Evolutionary conservation across 2,888 invertebrate species (phyloP), one percentile per base, ranked within the genome.

Genomic region (Eucriotettix oculatus): DNA sequence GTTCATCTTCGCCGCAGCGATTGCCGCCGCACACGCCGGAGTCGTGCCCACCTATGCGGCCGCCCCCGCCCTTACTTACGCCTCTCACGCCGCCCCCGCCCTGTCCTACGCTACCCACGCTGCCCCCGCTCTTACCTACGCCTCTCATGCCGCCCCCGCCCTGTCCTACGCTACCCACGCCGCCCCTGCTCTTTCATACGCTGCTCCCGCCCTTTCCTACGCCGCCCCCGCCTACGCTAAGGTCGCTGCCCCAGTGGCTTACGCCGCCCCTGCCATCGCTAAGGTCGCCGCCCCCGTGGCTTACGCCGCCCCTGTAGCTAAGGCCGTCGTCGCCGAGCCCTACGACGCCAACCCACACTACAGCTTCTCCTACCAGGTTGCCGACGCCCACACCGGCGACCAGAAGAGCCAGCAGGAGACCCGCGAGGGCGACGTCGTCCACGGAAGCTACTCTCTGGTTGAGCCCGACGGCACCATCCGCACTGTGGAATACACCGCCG

Each of bases 311-410:
- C 48, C 54, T 16, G 57, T 56, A 9, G 60, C 60, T 42, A 43
- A 76, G 74, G 48, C n/a, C 14, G 71, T 76, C 44, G 71, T 76
- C 16, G 74, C 69, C 52, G 76, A 78, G 0, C 78, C 78, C 67
- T 66, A 78, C 56, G 78, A 78, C 68, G 78, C 78, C 0, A 78
- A 78, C 69, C 78, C 78, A 14, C 76, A 77, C 5, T 78, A 78
- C 71, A 75, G 75, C 67, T 78, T 76, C 72, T 74, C 77, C 1
- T 78, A 78, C 68, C 78, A 78, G 9, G 78, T 78, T n/a, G 70
- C 75, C 1, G 78, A 78, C 67, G 0, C 67, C 73, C 52, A 78
- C 48, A 48, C 78, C 14, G 78, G 78, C 0, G 78, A 78, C 70
- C 76, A 77, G 65, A 78, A 78, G 66, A 76, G 76, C 66, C 77